Conservation (phyloP, 2,888 invertebrate genomes). For the Meteorus cinctellus region DNA sequence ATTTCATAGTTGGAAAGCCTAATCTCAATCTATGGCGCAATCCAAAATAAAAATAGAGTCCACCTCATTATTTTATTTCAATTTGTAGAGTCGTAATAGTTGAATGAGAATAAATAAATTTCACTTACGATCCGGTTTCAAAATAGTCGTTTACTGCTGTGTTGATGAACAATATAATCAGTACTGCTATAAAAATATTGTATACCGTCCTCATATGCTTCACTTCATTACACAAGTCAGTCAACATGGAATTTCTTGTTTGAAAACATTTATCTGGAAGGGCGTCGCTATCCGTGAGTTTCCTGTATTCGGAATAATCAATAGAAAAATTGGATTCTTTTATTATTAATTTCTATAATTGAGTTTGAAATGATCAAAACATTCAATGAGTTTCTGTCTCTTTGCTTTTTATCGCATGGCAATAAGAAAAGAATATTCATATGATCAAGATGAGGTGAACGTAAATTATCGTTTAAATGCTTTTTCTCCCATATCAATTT, state of each 20-base stretch:
- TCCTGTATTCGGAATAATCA: slow-evolving; percentile 49
- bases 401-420: neutral
- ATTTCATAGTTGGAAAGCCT: slow-evolving; percentile 77
- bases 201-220: slow-evolving; percentile 89
- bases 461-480: too few relatives aligned
- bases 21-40: slow-evolving; percentile 74
- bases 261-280: slow-evolving; percentile 81
- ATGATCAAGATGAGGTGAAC: too few relatives aligned
- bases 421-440: neutral
- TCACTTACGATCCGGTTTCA: slow-evolving; percentile 83
- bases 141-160: slow-evolving; percentile 83
- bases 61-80: neutral
- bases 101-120: slow-evolving; percentile 28
- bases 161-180: slow-evolving; percentile 83
- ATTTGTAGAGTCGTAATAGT: slow-evolving; percentile 20
- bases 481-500: too few relatives aligned
- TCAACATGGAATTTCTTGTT: slow-evolving; percentile 86
- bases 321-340: too few relatives aligned
- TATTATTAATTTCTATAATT: too few relatives aligned
- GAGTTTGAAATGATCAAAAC: too few relatives aligned
- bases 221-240: slow-evolving; percentile 81
- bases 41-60: slow-evolving; percentile 11
- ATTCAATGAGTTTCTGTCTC: too few relatives aligned
- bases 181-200: slow-evolving; percentile 87
- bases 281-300: slow-evolving; percentile 50